These are phyloP conservation scores for Psylliodes chrysocephalus DNA, from an alignment of 2,888 invertebrate genomes.

Conservation along the genomic window DNA sequence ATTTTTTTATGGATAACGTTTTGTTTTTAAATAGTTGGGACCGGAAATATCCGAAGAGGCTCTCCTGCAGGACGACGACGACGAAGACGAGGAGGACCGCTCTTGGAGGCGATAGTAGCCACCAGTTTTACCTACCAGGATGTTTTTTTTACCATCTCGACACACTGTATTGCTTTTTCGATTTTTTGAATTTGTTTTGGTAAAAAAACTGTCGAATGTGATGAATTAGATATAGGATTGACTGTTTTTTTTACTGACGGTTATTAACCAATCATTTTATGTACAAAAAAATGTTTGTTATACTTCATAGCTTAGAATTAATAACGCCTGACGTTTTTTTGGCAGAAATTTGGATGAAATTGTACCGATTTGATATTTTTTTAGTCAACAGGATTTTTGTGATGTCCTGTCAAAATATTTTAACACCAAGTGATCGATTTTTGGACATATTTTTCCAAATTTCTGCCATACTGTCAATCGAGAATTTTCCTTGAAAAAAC, in stretches of 20 bases:
- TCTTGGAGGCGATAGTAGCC: slow-evolving; percentile 87
- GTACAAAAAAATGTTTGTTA: slow-evolving; percentile 43
- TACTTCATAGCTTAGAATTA: slow-evolving; percentile 18
- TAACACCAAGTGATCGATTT: no score
- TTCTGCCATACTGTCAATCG: slow-evolving; percentile 4
- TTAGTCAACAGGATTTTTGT: no score
- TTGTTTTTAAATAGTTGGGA: slow-evolving; percentile 36
- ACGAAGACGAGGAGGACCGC: slow-evolving; percentile 88
- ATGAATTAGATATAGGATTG: slow-evolving; percentile 27
- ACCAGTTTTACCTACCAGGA: neutral
- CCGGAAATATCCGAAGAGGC: slow-evolving; percentile 70
- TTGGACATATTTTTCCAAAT: neutral
- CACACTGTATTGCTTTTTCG: slow-evolving; percentile 29
- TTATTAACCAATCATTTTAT: slow-evolving; percentile 27
- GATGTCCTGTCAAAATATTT: no score
- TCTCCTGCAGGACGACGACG: slow-evolving; percentile 83
- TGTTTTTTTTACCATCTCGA: slow-evolving; percentile 24
- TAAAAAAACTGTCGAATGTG: slow-evolving; percentile 29
- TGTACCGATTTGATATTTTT: neutral
- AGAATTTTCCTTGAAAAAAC: slow-evolving; percentile 9
- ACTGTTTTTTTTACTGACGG: slow-evolving; percentile 32
- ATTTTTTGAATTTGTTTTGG: slow-evolving; percentile 21
- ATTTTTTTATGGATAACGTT: neutral
- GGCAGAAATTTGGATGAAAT: neutral
- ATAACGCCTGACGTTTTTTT: neutral